Percentiles rank a stretch among this genome's conserved stretches.
Evolutionary conservation across 1,140 invertebrate species (phyloP).

Genomic region (Gryllus bimaculatus): DNA sequence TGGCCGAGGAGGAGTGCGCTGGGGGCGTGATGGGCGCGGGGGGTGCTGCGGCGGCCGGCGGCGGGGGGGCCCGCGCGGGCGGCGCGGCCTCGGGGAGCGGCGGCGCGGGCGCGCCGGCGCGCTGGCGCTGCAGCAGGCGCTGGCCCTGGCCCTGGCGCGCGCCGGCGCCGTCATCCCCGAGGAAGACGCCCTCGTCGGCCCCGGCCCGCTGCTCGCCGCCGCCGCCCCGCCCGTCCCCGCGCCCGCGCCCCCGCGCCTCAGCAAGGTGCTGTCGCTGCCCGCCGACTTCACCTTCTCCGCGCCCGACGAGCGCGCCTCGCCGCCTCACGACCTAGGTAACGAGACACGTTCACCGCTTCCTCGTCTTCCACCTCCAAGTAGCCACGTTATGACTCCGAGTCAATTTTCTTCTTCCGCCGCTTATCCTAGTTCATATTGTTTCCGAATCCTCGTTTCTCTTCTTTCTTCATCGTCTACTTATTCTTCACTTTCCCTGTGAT

Average conservation of each 20-base stretch:
- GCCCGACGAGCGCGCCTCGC: conserved; percentile 29
- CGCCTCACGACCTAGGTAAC: not conserved
- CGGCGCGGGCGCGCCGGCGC: conserved; percentile 34
- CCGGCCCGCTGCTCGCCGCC: too few species aligned
- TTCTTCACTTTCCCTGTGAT: not conserved
- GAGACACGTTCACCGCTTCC: not conserved
- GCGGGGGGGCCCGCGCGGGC: conserved; percentile 47
- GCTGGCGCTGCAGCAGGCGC: conserved; percentile 43
- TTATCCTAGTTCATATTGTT: not conserved
- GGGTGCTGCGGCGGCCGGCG: too few species aligned
- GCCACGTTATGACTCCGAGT: not conserved
- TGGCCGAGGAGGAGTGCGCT: conserved; percentile 33
- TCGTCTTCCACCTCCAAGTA: not conserved
- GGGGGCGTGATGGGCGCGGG: too few species aligned
- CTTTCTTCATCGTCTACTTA: not conserved
- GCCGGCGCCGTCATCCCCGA: conserved; percentile 21
- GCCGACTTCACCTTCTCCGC: conserved; percentile 47
- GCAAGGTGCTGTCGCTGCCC: conserved; percentile 48
- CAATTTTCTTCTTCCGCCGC: not conserved
- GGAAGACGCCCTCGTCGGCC: not conserved
- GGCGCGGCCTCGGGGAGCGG: conserved; percentile 20
- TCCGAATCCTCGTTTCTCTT: not conserved
- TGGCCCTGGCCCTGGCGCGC: conserved; percentile 28
- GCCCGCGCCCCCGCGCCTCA: conserved; percentile 32
- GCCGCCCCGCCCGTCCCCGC: too few species aligned